Conservation (phyloP, 23 tunicate genomes). For the Aplidium turbinatum region DNA sequence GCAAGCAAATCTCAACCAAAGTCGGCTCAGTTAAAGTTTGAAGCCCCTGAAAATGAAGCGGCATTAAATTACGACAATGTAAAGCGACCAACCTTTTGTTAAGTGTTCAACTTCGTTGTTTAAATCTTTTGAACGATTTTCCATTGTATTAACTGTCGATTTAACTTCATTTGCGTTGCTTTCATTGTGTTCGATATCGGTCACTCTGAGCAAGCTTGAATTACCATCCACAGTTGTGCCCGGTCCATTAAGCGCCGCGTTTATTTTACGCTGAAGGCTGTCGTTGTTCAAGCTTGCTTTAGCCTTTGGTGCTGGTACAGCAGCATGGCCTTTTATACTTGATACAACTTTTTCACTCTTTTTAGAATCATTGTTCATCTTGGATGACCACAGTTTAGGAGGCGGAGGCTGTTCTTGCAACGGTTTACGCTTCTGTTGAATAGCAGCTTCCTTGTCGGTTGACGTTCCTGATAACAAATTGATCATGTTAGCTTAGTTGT, state of each 20-base stretch:
- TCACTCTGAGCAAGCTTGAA: background rate
- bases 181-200: background rate
- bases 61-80: no score
- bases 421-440: background rate
- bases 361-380: background rate
- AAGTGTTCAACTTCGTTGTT: slow-evolving; percentile 50
- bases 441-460: no score
- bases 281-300: background rate
- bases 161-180: background rate
- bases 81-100: slow-evolving; percentile 63
- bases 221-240: slow-evolving; percentile 30
- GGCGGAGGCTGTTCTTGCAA: slow-evolving; percentile 78
- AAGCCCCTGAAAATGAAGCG: no score
- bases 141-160: background rate
- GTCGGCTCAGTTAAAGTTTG: no score
- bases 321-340: background rate
- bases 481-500: no score
- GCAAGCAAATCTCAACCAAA: no score
- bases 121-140: background rate
- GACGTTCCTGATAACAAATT: no score
- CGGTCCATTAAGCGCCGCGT: slow-evolving; percentile 50
- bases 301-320: background rate
- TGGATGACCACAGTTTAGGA: slow-evolving; percentile 43
- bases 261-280: slow-evolving; percentile 27
- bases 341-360: background rate